Conservation (phyloP, 2,888 invertebrate genomes). For the Plutella xylostella region DNA sequence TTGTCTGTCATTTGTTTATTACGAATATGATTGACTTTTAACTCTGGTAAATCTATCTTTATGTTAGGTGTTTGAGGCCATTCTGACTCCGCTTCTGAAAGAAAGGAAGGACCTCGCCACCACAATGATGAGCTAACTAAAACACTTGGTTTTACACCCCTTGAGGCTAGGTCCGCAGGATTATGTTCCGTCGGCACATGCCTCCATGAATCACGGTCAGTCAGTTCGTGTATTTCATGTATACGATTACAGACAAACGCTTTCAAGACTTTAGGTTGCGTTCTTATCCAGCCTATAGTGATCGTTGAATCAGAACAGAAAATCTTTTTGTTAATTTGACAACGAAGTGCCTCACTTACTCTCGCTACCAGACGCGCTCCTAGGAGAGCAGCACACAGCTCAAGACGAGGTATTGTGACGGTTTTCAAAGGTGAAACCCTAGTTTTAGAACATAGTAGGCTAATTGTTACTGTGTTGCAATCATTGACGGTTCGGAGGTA, state of each 20-base stretch:
- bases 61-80: not conserved
- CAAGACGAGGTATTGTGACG: not conserved
- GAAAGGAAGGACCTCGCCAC: not conserved
- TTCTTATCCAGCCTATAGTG: not conserved
- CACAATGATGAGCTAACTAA: not conserved
- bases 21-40: no score
- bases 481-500: not conserved
- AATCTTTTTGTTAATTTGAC: not conserved
- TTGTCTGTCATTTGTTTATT: no score
- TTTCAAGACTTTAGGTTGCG: not conserved
- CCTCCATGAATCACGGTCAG: not conserved
- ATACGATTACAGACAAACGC: not conserved
- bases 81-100: not conserved
- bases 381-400: not conserved
- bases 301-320: not conserved
- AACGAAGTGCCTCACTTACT: not conserved
- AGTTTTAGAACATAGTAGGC: conserved; percentile 3
- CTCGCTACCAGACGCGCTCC: not conserved
- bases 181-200: not conserved
- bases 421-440: not conserved
- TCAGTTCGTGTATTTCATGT: not conserved
- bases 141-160: not conserved
- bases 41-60: not conserved
- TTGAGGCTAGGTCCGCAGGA: conserved; percentile 1
- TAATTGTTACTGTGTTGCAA: not conserved